phyloP scores from a whole-genome alignment of 1,140 invertebrate genomes.

The Plodia interpunctella region DNA sequence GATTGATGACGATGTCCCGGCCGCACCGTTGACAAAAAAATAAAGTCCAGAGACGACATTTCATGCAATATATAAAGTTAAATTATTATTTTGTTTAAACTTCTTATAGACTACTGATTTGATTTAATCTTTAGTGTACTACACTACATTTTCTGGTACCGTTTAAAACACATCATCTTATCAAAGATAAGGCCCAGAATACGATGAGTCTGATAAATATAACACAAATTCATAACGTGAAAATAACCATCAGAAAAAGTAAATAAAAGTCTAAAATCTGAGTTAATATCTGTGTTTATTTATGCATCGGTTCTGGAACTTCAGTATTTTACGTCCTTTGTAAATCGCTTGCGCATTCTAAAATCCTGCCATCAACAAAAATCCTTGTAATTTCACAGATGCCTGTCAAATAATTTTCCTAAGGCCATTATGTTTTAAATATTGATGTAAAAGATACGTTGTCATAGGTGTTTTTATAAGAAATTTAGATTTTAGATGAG shows the following conservation, averaged over 20 bases:
- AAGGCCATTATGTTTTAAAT: not conserved
- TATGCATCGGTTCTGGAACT: not conserved
- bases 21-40: slow-evolving; percentile 1
- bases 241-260: too few species aligned
- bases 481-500: not conserved
- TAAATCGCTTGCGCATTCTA: slow-evolving; percentile 22
- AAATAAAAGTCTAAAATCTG: too few species aligned
- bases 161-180: too few species aligned
- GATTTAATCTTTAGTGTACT: too few species aligned
- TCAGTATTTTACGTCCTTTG: slow-evolving; percentile 17
- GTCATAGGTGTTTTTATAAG: not conserved
- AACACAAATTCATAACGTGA: too few species aligned
- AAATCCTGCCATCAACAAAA: slow-evolving; percentile 21
- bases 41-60: not conserved
- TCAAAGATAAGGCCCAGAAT: too few species aligned
- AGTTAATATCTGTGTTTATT: not conserved
- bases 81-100: too few species aligned
- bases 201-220: too few species aligned
- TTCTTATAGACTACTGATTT: too few species aligned
- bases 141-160: too few species aligned
- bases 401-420: slow-evolving; percentile 18
- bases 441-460: not conserved
- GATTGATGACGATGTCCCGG: slow-evolving; percentile 28
- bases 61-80: not conserved
- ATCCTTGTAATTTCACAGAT: slow-evolving; percentile 21